A percentile compares a stretch with the other conserved stretches of the same genome.
These are phyloP conservation scores for Empis stercorea DNA, from an alignment of 2,888 invertebrate genomes.

Conservation along the genomic window DNA sequence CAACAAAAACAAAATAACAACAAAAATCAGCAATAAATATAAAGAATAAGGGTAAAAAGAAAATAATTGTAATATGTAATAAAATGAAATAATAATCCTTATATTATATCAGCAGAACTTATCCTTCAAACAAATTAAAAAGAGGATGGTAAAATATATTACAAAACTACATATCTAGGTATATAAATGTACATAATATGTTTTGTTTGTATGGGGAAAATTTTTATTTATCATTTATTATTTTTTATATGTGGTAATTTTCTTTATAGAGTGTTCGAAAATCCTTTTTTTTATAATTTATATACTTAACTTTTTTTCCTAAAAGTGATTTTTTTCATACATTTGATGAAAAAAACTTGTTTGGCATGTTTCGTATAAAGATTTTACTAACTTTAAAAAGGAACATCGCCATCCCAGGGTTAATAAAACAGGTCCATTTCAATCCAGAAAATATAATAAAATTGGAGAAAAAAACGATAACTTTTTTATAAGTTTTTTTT, in stretches of 20 bases:
- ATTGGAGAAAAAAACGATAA: not conserved
- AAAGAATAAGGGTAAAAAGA: no score
- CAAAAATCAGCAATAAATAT: no score
- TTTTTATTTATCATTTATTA: slow-evolving; percentile 1
- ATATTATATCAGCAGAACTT: no score
- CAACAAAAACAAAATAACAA: no score
- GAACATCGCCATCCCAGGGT: no score
- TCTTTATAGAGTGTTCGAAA: slow-evolving; percentile 18
- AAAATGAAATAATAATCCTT: no score
- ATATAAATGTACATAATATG: not conserved
- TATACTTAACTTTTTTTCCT: slow-evolving; percentile 11
- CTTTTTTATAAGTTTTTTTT: slow-evolving; percentile 1
- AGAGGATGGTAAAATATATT: not conserved
- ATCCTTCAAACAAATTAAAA: not conserved
- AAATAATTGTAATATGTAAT: no score
- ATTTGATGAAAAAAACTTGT: no score
- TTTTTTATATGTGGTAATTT: slow-evolving; percentile 7
- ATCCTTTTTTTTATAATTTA: slow-evolving; percentile 17
- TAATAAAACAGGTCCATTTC: not conserved
- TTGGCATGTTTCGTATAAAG: no score
- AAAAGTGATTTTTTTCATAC: not conserved
- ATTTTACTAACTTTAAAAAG: no score
- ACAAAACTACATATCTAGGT: not conserved
- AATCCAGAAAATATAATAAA: no score
- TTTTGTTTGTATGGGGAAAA: not conserved